Evolutionary conservation across 2,113 vertebrate species (phyloP), one percentile per base, ranked within the genome.

Genomic region (Barnardius zonarius): DNA sequence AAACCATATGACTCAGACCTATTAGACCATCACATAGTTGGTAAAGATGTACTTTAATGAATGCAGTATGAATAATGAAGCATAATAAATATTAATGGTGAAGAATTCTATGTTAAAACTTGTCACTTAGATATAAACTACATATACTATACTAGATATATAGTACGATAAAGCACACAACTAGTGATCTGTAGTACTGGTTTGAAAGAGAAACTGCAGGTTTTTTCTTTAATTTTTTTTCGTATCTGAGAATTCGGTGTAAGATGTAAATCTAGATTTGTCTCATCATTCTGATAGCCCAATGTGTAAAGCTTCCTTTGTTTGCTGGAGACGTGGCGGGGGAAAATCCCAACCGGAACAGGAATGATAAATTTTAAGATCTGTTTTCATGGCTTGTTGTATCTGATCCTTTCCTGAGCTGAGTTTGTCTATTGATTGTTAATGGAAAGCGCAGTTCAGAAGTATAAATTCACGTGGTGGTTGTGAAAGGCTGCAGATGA

Each of bases 371-470:
- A 75, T 35, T 61, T 61, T 8, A 67, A 69, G 20, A 67, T 83
- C 30, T 80, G 20, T 88, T 80, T 79, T 27, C 80, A 4, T 61
- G 51, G 66, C 30, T 91, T 86, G 19, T 68, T 75, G 18, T 55
- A 52, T 64, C 69, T 33, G 49, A 62, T 79, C n/a, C 31, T 75
- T 88, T 70, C 37, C 64, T 83, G 55, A 74, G 37, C 59, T 80
- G 68, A 30, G 90, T 92, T 90, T 94, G 46, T 81, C 88, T 75
- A 9, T 67, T 93, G 80, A 33, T 80, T 92, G 44, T 77, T 92
- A 90, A 67, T 86, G 72, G 83, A 77, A 95, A 90, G 81, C 62
- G 16, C 54, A 49, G 64, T 90, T 92, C 73, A 82, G 69, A 91
- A 89, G 77, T 91, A 3, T 54, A 67, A 84, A n/a, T 95, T 92